Conservation (phyloP, 2,888 invertebrate species). For the Fissipunctia ypsillon region DNA sequence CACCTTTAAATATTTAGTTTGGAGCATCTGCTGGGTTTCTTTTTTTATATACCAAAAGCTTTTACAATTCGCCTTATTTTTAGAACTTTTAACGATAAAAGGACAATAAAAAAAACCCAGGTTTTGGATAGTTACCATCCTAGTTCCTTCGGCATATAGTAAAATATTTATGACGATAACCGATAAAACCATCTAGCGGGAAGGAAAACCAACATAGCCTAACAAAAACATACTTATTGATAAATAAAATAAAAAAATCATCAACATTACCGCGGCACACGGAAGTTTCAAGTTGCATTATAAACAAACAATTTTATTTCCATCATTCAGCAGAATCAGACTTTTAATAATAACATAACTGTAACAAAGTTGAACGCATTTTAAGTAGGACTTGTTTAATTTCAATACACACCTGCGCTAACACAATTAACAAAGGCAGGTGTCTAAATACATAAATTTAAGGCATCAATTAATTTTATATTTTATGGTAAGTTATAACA, state of each 20-base stretch:
- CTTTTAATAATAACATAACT: conserved; percentile 40
- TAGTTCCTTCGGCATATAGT: not conserved
- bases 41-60: conserved; percentile 17
- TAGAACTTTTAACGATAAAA: not conserved
- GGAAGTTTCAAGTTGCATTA: conserved; percentile 59
- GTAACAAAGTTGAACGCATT: conserved; percentile 63
- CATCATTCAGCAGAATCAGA: conserved; percentile 48
- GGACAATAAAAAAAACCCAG: not conserved
- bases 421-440: conserved; percentile 60
- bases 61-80: conserved; percentile 24
- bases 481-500: conserved; percentile 45
- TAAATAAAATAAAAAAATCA: conserved; percentile 19
- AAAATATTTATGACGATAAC: not conserved
- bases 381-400: conserved; percentile 59
- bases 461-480: conserved; percentile 46
- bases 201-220: conserved; percentile 24
- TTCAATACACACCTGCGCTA: conserved; percentile 63
- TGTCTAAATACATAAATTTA: conserved; percentile 54
- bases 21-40: conserved; percentile 44
- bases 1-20: conserved; percentile 54
- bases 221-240: not conserved
- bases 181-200: conserved; percentile 2
- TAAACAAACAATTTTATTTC: conserved; percentile 63
- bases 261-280: conserved; percentile 41
- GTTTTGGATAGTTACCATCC: not conserved